Evolutionary conservation across 1,140 invertebrate genomes (phyloP), one percentile per base, ranked within the genome.

Genomic region (Thrips palmi): DNA sequence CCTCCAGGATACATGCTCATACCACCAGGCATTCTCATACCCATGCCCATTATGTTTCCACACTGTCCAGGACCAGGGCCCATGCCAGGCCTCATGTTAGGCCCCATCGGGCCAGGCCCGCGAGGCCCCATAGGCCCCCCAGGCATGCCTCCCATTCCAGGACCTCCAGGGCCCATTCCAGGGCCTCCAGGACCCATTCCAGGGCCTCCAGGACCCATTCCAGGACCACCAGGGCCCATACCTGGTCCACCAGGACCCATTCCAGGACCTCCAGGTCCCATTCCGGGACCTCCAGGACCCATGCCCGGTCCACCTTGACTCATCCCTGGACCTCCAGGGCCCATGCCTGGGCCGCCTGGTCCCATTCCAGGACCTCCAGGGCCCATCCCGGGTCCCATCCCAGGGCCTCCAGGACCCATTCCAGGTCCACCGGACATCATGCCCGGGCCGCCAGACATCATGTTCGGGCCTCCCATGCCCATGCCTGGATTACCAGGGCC

Each of bases 121-220:
- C 12, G 44, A 10, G 57, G 52, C 42, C 59, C 58, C 50, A 62
- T 65, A 1, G 62, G 59, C 31, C 58, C 54, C 11, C 57, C 61
- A 14, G 62, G 57, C 43, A 59, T 58, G 28, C 59, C 54, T 10
- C 55, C 56, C 2, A 64, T 63, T 2, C 62, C 58, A 20, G 51
- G 49, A n/a, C 54, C 54, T 19, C 46, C 49, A 7, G 40, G 45
- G 33, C 51, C 56, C 52, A 60, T 49, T 14, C 31, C 55, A 39
- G 47, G 52, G 32, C 42, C 42, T 39, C 52, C 52, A 32, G 39
- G 39, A 46, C 42, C 46, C 39, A 41, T 45, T 28, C 45, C 45
- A 30, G 46, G 44, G 33, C 46, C 47, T 28, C 64, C 60, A 44
- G 59, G 60, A 28, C 49, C 48, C 33, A 47, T 48, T 42, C 53